phyloP scores from a whole-genome alignment of 1,140 invertebrate species.

The Battus philenor region DNA sequence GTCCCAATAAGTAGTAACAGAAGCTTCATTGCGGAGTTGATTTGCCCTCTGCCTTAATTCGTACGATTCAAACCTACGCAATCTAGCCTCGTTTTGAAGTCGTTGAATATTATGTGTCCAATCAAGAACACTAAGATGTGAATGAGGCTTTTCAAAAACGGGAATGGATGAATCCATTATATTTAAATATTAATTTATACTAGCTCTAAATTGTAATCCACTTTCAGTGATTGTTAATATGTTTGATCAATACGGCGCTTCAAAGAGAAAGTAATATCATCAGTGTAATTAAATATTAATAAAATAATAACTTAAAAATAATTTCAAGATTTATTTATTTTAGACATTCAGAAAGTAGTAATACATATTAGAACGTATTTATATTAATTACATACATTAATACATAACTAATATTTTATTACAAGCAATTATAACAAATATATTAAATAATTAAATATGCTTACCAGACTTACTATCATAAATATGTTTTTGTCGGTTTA shows the following conservation, averaged over 20 bases:
- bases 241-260: slow-evolving; percentile 2
- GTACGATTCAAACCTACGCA: slow-evolving; percentile 79
- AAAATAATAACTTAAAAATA: too few relatives aligned
- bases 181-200: neutral
- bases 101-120: slow-evolving; percentile 85
- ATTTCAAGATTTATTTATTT: too few relatives aligned
- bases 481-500: too few relatives aligned
- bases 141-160: slow-evolving; percentile 81
- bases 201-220: too few relatives aligned
- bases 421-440: too few relatives aligned
- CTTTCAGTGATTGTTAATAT: neutral
- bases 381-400: too few relatives aligned
- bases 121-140: slow-evolving; percentile 81
- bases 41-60: slow-evolving; percentile 83
- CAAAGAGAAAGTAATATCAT: neutral
- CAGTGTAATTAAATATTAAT: too few relatives aligned
- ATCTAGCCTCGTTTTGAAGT: slow-evolving; percentile 80
- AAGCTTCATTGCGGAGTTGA: slow-evolving; percentile 86
- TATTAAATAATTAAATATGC: too few relatives aligned
- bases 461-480: too few relatives aligned
- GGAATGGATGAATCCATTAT: slow-evolving; percentile 68
- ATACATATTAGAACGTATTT: too few relatives aligned
- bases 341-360: too few relatives aligned
- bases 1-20: slow-evolving; percentile 89
- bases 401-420: too few relatives aligned